Evolutionary conservation across 2,888 invertebrate genomes (phyloP), one percentile per base, ranked within the genome.

Genomic region (Melieria picta): DNA sequence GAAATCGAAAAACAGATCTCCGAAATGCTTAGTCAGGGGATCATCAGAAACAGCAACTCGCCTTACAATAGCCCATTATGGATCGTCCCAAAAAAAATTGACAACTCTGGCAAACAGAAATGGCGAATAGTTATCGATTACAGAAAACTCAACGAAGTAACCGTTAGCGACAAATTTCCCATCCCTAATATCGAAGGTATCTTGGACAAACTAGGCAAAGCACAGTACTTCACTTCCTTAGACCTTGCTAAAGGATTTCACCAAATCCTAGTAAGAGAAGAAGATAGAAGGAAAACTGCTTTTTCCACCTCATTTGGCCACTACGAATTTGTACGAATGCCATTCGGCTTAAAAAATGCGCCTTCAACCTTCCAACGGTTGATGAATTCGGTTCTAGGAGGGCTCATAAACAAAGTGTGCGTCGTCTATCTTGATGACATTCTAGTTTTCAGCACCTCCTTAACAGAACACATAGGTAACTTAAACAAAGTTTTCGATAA

Each of bases 71-170:
- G n/a, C 11, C 52, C 52, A 9, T n/a, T 52, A n/a, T 52, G 52
- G 52, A 13, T 52, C 52, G 6, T 52, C 11, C 52, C 52, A 55
- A 56, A 56, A 65, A 65, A 65, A 56, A 48, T 56, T 6, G 65
- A 65, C 13, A 65, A 65, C 56, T 55, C 43, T 48, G 56, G 65
- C 4, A 56, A 56, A 45, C 63, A 63, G 42, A 46, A 63, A 47
- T 48, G 50, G 48, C 11, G 63, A 47, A 48, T 65, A 2, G 65
- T 65, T 45, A 56, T 65, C 43, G 65, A 65, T 45, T 65, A 65
- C 16, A 65, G 65, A 43, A 46, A 43, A n/a, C 47, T 65, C 43
- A 55, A 65, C 13, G 56, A 56, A 56, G 56, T 65, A 45, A 65
- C 63, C 7, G 30, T 63, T 50, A 50, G 50, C 48, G 63, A 61